These are phyloP conservation scores for Acronicta aceris DNA, from an alignment of 2,888 invertebrate genomes.

Conservation along the genomic window DNA sequence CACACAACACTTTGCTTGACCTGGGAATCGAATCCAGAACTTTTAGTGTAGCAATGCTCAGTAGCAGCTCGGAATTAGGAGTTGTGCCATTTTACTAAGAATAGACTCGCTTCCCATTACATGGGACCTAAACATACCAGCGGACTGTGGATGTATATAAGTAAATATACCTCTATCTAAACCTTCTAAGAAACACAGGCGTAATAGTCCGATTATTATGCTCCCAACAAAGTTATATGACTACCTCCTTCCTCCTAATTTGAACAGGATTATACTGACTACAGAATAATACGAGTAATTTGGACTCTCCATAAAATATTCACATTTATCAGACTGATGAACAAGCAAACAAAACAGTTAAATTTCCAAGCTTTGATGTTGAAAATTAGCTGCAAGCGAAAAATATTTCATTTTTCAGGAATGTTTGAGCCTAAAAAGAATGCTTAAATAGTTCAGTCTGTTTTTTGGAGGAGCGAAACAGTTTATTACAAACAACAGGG, in stretches of 20 bases:
- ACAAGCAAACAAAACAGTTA: conserved; percentile 3
- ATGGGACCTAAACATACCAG: too few relatives aligned
- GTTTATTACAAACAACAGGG: conserved; percentile 60
- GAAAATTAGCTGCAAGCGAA: conserved; percentile 30
- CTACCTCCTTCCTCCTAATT: conserved; percentile 9
- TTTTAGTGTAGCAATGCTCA: too few relatives aligned
- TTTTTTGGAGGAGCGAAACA: conserved; percentile 50
- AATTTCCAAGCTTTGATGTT: conserved; percentile 29
- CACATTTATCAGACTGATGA: conserved; percentile 1
- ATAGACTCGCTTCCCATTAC: too few relatives aligned
- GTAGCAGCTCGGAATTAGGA: too few relatives aligned
- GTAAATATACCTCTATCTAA: too few relatives aligned
- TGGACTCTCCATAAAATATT: conserved; percentile 11
- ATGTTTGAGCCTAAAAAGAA: conserved; percentile 8
- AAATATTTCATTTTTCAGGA: conserved; percentile 11
- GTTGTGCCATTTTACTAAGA: too few relatives aligned
- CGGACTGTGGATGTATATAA: too few relatives aligned
- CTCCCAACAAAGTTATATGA: too few relatives aligned
- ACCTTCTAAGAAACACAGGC: background rate
- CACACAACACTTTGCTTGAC: too few relatives aligned
- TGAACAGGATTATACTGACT: conserved; percentile 1
- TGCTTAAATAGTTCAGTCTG: conserved; percentile 52
- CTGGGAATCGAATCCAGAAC: too few relatives aligned
- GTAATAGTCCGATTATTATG: too few relatives aligned
- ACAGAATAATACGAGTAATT: conserved; percentile 14